These are phyloP conservation scores for Strigamia maritima DNA, from an alignment of 2,888 invertebrate genomes.

Conservation along the genomic window DNA sequence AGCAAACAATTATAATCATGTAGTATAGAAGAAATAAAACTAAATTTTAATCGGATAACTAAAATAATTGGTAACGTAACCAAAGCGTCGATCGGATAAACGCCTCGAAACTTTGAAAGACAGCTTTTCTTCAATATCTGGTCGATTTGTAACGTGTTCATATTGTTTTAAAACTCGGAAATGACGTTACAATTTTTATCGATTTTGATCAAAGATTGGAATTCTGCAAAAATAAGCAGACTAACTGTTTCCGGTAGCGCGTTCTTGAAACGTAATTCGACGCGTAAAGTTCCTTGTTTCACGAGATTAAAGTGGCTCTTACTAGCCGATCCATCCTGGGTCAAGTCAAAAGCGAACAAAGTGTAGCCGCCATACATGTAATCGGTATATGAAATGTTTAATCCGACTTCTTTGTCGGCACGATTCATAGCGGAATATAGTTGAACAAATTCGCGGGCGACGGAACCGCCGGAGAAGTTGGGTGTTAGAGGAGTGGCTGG, in stretches of 20 bases:
- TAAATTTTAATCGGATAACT: no score
- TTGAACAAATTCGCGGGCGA: neutral
- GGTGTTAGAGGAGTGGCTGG: neutral
- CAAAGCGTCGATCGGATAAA: no score
- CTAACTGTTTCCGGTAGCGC: neutral
- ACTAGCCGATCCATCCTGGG: neutral
- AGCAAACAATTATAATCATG: no score
- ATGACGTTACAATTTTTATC: no score
- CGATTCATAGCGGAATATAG: neutral
- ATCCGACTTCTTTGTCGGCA: neutral
- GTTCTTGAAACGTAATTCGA: neutral
- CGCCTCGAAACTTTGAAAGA: no score
- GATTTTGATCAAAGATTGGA: neutral
- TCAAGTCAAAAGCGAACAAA: neutral
- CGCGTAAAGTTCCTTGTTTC: neutral
- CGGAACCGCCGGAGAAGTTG: neutral
- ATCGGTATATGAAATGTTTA: neutral
- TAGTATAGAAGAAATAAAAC: no score
- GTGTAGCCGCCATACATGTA: neutral
- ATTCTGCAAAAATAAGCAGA: neutral
- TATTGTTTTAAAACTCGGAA: no score
- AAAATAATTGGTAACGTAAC: no score
- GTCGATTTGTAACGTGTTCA: no score
- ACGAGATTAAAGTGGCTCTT: neutral
- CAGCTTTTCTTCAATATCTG: no score